Conservation (phyloP, 2,113 vertebrate species). For the Colossoma macropomum region DNA sequence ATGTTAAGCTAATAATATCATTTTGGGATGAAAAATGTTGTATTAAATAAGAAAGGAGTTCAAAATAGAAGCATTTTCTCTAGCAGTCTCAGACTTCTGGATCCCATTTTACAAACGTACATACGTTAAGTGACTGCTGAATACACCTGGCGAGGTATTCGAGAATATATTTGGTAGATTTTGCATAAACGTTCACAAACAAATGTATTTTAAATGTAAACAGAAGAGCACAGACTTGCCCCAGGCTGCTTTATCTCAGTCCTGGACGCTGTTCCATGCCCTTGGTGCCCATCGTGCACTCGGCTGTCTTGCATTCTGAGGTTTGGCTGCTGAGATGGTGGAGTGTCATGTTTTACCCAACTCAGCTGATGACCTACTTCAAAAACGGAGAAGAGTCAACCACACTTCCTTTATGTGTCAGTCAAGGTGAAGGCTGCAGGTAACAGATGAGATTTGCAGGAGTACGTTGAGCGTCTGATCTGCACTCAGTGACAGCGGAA, state of each 20-base stretch:
- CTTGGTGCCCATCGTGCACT: slow-evolving; percentile 2
- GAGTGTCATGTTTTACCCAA: slow-evolving; percentile 11
- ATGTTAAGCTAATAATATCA: too few relatives aligned
- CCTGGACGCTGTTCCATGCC: background rate
- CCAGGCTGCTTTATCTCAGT: background rate
- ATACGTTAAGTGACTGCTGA: too few relatives aligned
- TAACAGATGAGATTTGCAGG: background rate
- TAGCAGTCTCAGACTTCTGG: too few relatives aligned
- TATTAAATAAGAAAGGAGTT: too few relatives aligned
- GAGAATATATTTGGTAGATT: too few relatives aligned
- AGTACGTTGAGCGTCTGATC: background rate
- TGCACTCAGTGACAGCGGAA: background rate
- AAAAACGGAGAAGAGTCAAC: slow-evolving; percentile 25
- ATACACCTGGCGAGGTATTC: too few relatives aligned
- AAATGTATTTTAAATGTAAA: background rate
- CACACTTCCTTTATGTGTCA: slow-evolving; percentile 7
- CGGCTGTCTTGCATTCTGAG: slow-evolving; percentile 29
- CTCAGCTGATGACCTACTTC: slow-evolving; percentile 43
- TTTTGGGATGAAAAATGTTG: too few relatives aligned
- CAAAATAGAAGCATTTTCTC: too few relatives aligned
- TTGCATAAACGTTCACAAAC: too few relatives aligned
- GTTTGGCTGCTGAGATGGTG: slow-evolving; percentile 14
- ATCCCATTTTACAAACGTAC: too few relatives aligned
- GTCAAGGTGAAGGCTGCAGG: slow-evolving; percentile 10
- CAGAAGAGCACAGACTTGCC: background rate